Conservation (phyloP, 2,113 vertebrate genomes). For the Muntiacus reevesi region DNA sequence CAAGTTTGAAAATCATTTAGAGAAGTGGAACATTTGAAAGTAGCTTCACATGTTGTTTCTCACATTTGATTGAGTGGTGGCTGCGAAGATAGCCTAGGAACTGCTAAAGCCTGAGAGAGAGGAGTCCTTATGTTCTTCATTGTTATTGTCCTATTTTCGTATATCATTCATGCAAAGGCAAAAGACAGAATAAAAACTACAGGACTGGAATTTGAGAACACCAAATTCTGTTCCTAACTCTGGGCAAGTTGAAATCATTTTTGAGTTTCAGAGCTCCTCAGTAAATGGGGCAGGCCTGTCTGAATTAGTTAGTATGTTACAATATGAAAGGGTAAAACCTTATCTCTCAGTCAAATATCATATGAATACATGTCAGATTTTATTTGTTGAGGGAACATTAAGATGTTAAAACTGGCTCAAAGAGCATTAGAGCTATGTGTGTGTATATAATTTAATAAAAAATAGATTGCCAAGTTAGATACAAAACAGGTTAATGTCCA, state of each 20-base stretch:
- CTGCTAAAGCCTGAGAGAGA: background rate
- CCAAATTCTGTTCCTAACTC: background rate
- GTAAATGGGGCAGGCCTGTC: background rate
- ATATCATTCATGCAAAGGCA: background rate
- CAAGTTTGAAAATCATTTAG: background rate
- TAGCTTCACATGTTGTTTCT: background rate
- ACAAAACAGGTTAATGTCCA: background rate
- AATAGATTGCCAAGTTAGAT: background rate
- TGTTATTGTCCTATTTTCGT: background rate
- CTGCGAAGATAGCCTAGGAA: background rate
- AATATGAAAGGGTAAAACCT: background rate
- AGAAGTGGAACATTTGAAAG: background rate
- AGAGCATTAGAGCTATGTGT: background rate
- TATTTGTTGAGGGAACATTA: background rate
- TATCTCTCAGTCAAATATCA: background rate
- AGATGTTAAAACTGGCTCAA: slow-evolving; percentile 2
- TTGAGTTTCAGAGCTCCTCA: background rate
- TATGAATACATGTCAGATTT: background rate
- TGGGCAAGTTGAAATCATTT: background rate
- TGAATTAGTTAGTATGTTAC: background rate
- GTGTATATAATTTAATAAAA: background rate
- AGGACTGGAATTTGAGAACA: background rate
- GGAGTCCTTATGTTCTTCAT: background rate
- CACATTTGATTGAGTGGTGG: background rate
- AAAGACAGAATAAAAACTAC: background rate